These are phyloP conservation scores for Hirtodrosophila cameraria DNA, from an alignment of 2,888 invertebrate species.

Conservation along the genomic window DNA sequence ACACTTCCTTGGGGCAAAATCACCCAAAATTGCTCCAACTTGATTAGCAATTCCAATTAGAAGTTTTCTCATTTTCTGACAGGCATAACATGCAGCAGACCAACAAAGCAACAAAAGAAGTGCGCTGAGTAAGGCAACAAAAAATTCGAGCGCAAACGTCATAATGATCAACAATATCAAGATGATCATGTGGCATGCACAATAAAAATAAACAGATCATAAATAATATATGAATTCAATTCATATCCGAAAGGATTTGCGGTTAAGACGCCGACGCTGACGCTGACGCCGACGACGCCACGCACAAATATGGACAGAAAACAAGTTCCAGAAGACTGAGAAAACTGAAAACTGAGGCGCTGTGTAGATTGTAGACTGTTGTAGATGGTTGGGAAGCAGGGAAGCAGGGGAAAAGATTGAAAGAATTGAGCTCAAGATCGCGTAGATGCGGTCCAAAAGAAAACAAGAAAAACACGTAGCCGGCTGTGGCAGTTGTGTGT, in stretches of 20 bases:
- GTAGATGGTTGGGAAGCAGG: neutral
- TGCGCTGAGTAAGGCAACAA: slow-evolving; percentile 22
- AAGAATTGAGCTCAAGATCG: slow-evolving; percentile 62
- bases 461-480: slow-evolving; percentile 78
- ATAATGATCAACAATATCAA: slow-evolving; percentile 32
- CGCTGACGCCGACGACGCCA: slow-evolving; percentile 54
- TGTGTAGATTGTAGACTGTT: slow-evolving; percentile 5
- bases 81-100: slow-evolving; percentile 52
- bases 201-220: slow-evolving; percentile 79
- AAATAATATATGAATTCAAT: slow-evolving; percentile 80
- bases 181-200: slow-evolving; percentile 70
- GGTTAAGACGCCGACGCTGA: slow-evolving; percentile 67
- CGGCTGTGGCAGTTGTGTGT: slow-evolving; percentile 1
- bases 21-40: slow-evolving; percentile 67
- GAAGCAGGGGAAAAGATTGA: neutral
- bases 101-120: slow-evolving; percentile 10
- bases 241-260: slow-evolving; percentile 80
- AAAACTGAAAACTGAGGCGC: slow-evolving; percentile 1
- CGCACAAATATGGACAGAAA: slow-evolving; percentile 72
- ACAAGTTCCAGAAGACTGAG: slow-evolving; percentile 56
- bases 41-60: slow-evolving; percentile 80
- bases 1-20: slow-evolving; percentile 30
- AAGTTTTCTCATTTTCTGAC: slow-evolving; percentile 75
- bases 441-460: slow-evolving; percentile 67
- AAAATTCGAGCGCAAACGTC: slow-evolving; percentile 7